A percentile compares a stretch with the other conserved stretches of the same genome.
These are phyloP conservation scores for Platyrinchus mystaceus DNA, from an alignment of 2,797 vertebrate genomes.

Conservation along the genomic window DNA sequence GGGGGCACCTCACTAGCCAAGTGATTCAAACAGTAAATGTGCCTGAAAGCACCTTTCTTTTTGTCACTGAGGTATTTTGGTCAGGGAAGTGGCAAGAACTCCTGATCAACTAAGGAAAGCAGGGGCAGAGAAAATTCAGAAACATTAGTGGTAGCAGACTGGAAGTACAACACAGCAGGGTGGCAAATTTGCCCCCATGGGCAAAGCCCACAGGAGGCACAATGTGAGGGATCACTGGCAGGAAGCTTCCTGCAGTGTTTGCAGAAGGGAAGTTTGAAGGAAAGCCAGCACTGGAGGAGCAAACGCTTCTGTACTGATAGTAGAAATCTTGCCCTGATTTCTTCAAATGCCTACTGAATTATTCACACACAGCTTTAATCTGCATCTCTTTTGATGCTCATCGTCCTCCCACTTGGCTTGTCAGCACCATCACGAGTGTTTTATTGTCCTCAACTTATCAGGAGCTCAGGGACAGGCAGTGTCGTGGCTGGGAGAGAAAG, in stretches of 20 bases:
- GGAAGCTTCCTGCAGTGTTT: not conserved
- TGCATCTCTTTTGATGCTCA: not conserved
- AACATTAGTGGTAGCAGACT: not conserved
- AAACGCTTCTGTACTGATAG: not conserved
- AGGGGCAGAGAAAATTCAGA: not conserved
- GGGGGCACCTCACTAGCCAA: not conserved
- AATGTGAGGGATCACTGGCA: accelerated
- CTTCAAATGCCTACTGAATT: not conserved
- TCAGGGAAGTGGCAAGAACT: not conserved
- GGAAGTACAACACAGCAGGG: not conserved
- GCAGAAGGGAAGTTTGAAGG: not conserved
- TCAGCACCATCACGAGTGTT: not conserved
- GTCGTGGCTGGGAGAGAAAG: not conserved
- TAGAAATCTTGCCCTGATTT: not conserved
- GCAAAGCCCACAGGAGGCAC: not conserved
- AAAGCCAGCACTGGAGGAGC: not conserved
- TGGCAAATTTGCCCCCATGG: not conserved
- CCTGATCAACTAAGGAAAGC: not conserved
- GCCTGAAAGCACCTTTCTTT: not conserved
- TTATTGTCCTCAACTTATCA: not conserved
- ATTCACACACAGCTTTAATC: not conserved
- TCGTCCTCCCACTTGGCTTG: not conserved
- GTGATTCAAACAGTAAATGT: not conserved
- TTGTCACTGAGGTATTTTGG: not conserved
- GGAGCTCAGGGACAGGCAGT: not conserved